phyloP scores from a whole-genome alignment of 2,113 vertebrate species.

The Malaclemys terrapin region DNA sequence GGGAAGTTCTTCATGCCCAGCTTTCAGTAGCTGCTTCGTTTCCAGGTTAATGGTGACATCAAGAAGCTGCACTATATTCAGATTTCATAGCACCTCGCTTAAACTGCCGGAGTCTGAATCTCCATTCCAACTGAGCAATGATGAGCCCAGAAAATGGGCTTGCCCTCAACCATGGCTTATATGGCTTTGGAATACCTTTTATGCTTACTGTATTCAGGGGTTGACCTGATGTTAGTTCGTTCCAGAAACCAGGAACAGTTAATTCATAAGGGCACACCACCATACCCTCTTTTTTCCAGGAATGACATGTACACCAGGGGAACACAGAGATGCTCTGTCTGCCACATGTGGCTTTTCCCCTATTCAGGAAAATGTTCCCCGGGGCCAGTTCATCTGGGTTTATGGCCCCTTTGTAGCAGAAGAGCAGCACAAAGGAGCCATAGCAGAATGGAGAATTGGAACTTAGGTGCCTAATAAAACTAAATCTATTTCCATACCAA shows the following conservation, averaged over 20 bases:
- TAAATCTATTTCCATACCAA: not conserved
- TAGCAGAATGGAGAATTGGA: not conserved
- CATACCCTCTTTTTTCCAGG: constrained; percentile 32
- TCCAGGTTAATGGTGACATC: not conserved
- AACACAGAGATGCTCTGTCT: not conserved
- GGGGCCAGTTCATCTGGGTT: not conserved
- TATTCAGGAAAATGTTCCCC: not conserved
- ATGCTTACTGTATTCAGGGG: not conserved
- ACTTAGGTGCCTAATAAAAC: not conserved
- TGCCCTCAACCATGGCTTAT: constrained; percentile 29
- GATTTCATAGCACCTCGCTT: constrained; percentile 47
- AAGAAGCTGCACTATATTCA: constrained; percentile 23
- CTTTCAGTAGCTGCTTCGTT: not conserved
- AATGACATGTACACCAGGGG: not conserved
- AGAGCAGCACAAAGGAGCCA: not conserved
- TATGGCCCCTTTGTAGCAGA: not conserved
- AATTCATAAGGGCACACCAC: constrained; percentile 1
- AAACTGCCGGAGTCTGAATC: constrained; percentile 15
- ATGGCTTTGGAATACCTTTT: constrained; percentile 17
- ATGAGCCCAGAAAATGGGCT: not conserved
- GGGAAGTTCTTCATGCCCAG: not conserved
- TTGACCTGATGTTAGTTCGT: not conserved
- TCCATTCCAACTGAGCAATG: constrained; percentile 35
- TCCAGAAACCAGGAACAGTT: constrained; percentile 41
- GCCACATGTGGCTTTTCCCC: not conserved